A percentile compares a stretch with the other conserved stretches of the same genome.
phyloP scores from a whole-genome alignment of 1,140 invertebrate species.

The Zophobas morio region DNA sequence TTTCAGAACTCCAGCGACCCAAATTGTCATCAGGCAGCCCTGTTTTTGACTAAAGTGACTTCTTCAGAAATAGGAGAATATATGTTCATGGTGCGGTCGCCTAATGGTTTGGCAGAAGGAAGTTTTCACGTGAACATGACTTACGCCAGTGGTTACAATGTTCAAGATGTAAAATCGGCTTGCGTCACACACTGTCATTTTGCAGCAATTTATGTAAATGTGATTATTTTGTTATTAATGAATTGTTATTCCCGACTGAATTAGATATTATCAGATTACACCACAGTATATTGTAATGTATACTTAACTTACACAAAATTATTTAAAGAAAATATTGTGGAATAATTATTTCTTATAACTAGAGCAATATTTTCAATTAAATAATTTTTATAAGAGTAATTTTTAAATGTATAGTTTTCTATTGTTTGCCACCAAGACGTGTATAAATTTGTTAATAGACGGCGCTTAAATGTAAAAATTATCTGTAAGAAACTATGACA shows the following conservation, averaged over 20 bases:
- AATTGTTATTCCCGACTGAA: constrained; percentile 59
- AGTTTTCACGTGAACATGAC: constrained; percentile 72
- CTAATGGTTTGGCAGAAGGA: constrained; percentile 70
- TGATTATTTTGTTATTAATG: constrained; percentile 62
- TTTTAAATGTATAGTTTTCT: constrained; percentile 66
- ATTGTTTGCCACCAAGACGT: constrained; percentile 63
- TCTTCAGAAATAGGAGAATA: constrained; percentile 71
- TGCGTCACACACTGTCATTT: constrained; percentile 43
- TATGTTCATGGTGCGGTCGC: constrained; percentile 70
- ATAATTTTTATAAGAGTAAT: constrained; percentile 47
- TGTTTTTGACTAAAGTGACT: constrained; percentile 69
- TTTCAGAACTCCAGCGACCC: constrained; percentile 68
- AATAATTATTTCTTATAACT: constrained; percentile 17
- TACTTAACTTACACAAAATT: constrained; percentile 42
- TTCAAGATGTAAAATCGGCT: constrained; percentile 55
- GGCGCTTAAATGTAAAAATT: constrained; percentile 66
- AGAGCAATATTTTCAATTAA: constrained; percentile 43
- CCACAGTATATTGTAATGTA: constrained; percentile 44
- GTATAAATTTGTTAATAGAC: constrained; percentile 67
- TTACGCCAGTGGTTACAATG: constrained; percentile 66
- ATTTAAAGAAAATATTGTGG: constrained; percentile 43
- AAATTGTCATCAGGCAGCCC: constrained; percentile 70
- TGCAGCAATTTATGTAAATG: constrained; percentile 63
- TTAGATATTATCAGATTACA: constrained; percentile 46
- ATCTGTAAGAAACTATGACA: constrained; percentile 62